Percentiles rank a stretch among this genome's conserved stretches.
These are phyloP conservation scores for Chondrosia reniformis DNA, from an alignment of 37 sponge, comb jelly and placozoan species.

Conservation along the genomic window DNA sequence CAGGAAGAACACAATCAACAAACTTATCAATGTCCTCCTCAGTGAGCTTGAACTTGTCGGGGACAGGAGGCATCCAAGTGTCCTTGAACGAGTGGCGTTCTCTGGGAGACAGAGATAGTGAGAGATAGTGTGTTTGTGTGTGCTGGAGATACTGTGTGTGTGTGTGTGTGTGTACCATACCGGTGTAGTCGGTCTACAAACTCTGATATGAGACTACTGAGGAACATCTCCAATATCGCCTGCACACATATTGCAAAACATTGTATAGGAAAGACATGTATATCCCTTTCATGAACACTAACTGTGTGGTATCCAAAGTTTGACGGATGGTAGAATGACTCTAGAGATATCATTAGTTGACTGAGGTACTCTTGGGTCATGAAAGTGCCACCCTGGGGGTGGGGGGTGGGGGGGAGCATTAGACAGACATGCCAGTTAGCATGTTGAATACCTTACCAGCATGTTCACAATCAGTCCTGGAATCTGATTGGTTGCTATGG, in stretches of 20 bases:
- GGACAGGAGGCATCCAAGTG: conserved; percentile 56
- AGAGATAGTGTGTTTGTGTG: background rate
- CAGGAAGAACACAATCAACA: conserved; percentile 67
- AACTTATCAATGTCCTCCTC: conserved; percentile 82
- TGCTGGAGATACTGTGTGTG: background rate
- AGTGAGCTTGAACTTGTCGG: conserved; percentile 53
- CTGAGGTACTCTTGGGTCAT: conserved; percentile 56
- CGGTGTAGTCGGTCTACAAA: conserved; percentile 46
- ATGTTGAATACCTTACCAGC: conserved; percentile 37
- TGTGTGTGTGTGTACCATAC: conserved; percentile 3
- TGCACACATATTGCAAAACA: background rate
- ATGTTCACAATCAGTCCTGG: conserved; percentile 49
- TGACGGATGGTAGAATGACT: conserved; percentile 89
- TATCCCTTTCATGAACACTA: conserved; percentile 5
- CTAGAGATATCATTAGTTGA: conserved; percentile 64
- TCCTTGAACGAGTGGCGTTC: conserved; percentile 62
- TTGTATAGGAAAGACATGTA: background rate
- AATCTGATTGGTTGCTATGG: background rate
- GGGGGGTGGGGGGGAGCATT: background rate
- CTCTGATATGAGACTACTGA: conserved; percentile 19
- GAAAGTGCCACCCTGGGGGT: conserved; percentile 53
- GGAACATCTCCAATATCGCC: conserved; percentile 47
- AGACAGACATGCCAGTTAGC: background rate
- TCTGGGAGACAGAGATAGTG: conserved; percentile 9
- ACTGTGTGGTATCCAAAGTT: conserved; percentile 78